Evolutionary conservation across 2,888 invertebrate species (phyloP).

Genomic region (Amphimallon solstitiale): DNA sequence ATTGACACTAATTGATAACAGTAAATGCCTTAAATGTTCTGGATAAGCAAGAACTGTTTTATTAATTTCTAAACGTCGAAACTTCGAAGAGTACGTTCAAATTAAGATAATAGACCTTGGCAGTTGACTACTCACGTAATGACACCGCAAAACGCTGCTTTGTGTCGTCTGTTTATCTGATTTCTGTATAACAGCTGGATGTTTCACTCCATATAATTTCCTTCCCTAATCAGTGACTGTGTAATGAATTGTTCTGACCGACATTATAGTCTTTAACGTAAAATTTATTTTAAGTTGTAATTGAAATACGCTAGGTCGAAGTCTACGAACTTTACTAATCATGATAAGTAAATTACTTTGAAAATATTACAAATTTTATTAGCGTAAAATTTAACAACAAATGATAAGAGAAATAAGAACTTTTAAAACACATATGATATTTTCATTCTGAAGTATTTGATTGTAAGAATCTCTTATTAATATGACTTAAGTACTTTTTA

Average conservation of each 20-base stretch:
- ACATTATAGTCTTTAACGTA: conserved; percentile 7
- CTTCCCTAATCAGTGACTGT: conserved; percentile 28
- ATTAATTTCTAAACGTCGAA: conserved; percentile 20
- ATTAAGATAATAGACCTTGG: conserved; percentile 35
- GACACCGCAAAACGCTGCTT: conserved; percentile 33
- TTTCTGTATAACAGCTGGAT: conserved; percentile 41
- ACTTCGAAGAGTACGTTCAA: conserved; percentile 14
- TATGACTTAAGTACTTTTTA: no score
- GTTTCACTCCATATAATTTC: conserved; percentile 33
- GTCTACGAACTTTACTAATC: no score
- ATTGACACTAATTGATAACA: conserved; percentile 1
- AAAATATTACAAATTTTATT: no score
- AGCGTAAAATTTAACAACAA: no score
- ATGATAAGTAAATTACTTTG: no score
- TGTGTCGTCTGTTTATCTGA: conserved; percentile 38
- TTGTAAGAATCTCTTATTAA: no score
- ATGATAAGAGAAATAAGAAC: no score
- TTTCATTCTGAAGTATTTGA: no score
- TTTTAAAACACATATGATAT: no score
- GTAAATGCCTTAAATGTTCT: not conserved
- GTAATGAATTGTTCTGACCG: conserved; percentile 32
- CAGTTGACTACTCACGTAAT: conserved; percentile 34
- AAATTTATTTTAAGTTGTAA: conserved; percentile 9
- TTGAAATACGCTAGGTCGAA: not conserved
- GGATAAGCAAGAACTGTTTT: conserved; percentile 19